Conservation (phyloP, 2,797 vertebrate species). For the Oreortyx pictus region DNA sequence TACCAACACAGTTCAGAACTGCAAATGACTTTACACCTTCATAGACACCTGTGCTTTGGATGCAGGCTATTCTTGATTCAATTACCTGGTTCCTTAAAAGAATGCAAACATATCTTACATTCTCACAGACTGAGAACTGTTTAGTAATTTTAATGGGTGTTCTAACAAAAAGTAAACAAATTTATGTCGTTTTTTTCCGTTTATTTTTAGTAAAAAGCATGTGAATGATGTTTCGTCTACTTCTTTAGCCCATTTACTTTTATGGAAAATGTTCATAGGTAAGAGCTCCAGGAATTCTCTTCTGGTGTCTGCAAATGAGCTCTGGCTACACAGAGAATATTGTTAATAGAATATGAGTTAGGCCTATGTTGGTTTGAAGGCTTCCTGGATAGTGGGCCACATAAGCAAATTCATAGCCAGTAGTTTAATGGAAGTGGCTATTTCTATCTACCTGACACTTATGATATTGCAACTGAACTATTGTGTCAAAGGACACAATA, state of each 20-base stretch:
- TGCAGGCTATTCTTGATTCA: neutral
- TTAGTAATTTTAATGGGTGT: neutral
- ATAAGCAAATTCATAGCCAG: neutral
- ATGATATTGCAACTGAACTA: neutral
- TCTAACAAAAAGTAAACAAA: neutral
- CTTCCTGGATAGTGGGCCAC: neutral
- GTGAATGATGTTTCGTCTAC: neutral
- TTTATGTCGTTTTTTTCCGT: rapidly evolving
- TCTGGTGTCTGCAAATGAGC: neutral
- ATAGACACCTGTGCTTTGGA: neutral
- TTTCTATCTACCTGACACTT: neutral
- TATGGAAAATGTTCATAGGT: neutral
- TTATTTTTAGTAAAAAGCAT: neutral
- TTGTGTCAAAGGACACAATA: too few relatives aligned
- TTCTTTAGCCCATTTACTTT: neutral
- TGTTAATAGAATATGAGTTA: neutral
- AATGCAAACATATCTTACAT: neutral
- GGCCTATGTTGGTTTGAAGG: neutral
- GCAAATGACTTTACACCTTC: neutral
- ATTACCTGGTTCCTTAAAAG: neutral
- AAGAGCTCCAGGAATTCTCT: neutral
- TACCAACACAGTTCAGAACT: neutral
- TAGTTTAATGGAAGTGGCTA: neutral
- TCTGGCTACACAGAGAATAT: neutral
- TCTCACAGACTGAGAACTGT: neutral